Evolutionary conservation across 2,888 invertebrate species (phyloP).

Genomic region (Cerastis rubricosa): DNA sequence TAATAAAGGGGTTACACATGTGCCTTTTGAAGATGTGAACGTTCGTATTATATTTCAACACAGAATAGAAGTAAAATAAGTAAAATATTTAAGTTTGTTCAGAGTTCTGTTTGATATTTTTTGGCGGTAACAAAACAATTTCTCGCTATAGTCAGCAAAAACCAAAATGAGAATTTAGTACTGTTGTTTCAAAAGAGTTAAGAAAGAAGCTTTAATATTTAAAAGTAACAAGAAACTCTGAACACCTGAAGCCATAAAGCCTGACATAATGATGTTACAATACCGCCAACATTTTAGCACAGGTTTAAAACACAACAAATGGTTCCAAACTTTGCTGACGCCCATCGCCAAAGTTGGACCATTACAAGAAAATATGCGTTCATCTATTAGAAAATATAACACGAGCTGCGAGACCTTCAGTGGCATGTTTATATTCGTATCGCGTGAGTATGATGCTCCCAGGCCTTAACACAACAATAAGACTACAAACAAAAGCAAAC

Average conservation of each 20-base stretch:
- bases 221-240: constrained; percentile 43
- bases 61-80: neutral
- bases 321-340: constrained; percentile 76
- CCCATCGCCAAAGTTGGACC: constrained; percentile 84
- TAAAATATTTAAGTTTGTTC: constrained; percentile 1
- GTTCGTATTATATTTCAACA: constrained; percentile 3
- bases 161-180: constrained; percentile 25
- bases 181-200: constrained; percentile 40
- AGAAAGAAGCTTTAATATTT: constrained; percentile 50
- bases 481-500: constrained; percentile 72
- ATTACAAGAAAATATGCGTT: constrained; percentile 88
- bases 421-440: constrained; percentile 84
- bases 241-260: constrained; percentile 63
- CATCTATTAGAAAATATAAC: constrained; percentile 86
- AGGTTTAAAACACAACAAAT: constrained; percentile 79
- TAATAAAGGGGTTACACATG: constrained; percentile 31
- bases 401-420: constrained; percentile 73
- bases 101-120: neutral
- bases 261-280: constrained; percentile 62
- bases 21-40: constrained; percentile 22
- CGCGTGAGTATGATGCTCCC: constrained; percentile 78
- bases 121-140: neutral
- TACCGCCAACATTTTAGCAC: constrained; percentile 67
- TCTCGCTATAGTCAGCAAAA: constrained; percentile 5
- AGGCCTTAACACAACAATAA: constrained; percentile 63